Evolutionary conservation across 2,113 vertebrate genomes (phyloP).

Genomic region (Istiophorus platypterus): DNA sequence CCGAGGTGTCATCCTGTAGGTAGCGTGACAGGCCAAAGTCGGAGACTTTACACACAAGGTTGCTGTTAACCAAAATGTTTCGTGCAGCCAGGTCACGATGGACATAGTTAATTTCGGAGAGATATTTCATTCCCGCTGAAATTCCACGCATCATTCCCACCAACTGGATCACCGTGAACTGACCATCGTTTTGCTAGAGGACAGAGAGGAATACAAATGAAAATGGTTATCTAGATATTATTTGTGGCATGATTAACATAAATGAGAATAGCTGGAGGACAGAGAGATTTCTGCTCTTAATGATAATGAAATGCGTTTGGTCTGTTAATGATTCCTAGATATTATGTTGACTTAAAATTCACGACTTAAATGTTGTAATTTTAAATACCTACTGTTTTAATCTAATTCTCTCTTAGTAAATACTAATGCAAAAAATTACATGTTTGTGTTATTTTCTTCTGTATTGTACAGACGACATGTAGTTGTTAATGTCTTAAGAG

Average conservation of each 20-base stretch:
- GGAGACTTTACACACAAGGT: constrained; percentile 97
- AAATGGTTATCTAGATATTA: constrained; percentile 8
- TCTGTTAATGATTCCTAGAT: constrained; percentile 15
- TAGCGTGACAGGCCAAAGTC: constrained; percentile 98
- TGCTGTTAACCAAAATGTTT: constrained; percentile 98
- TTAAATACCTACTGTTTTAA: not conserved
- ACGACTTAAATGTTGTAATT: not conserved
- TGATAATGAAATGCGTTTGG: constrained; percentile 11
- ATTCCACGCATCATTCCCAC: constrained; percentile 99
- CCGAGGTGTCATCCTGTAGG: constrained; percentile 96
- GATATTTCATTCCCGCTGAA: constrained; percentile 97
- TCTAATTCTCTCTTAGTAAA: not conserved
- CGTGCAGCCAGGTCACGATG: constrained; percentile 97
- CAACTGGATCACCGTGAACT: constrained; percentile 98
- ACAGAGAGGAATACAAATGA: constrained; percentile 36
- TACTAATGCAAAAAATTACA: not conserved
- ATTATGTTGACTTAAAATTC: constrained; percentile 1
- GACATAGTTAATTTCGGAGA: constrained; percentile 98
- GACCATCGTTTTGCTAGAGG: constrained; percentile 96
- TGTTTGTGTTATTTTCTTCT: constrained; percentile 1
- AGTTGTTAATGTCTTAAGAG: constrained; percentile 5
- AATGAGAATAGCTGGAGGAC: constrained; percentile 28
- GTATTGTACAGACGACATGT: not conserved
- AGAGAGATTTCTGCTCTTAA: constrained; percentile 12
- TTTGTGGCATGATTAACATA: not conserved